These are phyloP conservation scores for Drosophila lacteicornis DNA, from an alignment of 1,140 invertebrate species.

Conservation along the genomic window DNA sequence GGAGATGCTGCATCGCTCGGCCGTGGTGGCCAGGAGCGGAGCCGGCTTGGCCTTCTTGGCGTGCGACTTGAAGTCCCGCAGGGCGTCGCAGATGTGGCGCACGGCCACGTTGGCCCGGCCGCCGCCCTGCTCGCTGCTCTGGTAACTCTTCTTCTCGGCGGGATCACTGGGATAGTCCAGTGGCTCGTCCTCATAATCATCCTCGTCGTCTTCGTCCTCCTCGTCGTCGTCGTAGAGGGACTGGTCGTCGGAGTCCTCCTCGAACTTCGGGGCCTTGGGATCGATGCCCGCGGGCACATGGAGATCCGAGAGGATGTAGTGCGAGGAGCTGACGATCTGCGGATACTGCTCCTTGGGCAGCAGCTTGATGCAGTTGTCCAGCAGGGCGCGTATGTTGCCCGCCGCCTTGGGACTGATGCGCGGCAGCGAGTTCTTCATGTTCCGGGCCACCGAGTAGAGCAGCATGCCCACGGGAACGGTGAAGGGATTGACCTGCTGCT, in stretches of 20 bases:
- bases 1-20: conserved; percentile 89
- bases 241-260: conserved; percentile 72
- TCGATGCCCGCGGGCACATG: conserved; percentile 88
- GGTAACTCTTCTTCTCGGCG: conserved; percentile 43
- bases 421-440: conserved; percentile 89
- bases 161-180: conserved; percentile 19
- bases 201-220: conserved; percentile 83
- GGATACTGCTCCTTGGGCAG: conserved; percentile 92
- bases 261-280: conserved; percentile 79
- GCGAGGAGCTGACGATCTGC: conserved; percentile 94
- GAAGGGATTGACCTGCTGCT: conserved; percentile 92
- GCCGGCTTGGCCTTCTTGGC: conserved; percentile 85
- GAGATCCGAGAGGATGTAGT: conserved; percentile 94
- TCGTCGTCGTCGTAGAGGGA: conserved; percentile 78
- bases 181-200: conserved; percentile 79
- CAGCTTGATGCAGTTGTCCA: conserved; percentile 93
- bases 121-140: conserved; percentile 60
- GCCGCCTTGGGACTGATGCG: conserved; percentile 87
- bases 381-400: conserved; percentile 90
- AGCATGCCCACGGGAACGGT: conserved; percentile 96
- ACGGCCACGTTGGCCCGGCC: conserved; percentile 77
- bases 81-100: conserved; percentile 79
- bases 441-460: conserved; percentile 93
- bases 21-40: conserved; percentile 87
- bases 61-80: conserved; percentile 73